These are phyloP conservation scores for Leptinotarsa peninsularis DNA, from an alignment of 2,888 invertebrate species.

Conservation along the genomic window DNA sequence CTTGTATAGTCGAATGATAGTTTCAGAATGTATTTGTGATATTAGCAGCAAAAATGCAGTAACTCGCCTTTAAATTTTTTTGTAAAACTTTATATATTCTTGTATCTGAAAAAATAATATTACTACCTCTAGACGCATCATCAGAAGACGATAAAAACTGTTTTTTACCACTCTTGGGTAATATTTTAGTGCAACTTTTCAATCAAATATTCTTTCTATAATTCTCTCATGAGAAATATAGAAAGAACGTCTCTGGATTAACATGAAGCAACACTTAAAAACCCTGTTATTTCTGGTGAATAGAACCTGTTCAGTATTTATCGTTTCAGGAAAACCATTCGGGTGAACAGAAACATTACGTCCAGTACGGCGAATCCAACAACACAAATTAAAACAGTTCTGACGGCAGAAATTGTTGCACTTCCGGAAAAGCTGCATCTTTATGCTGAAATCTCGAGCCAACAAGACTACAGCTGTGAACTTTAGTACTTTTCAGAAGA, in stretches of 20 bases:
- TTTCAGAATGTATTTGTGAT: too few relatives aligned
- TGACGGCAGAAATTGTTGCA: constrained; percentile 24
- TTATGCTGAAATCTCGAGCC: constrained; percentile 19
- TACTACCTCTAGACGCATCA: too few relatives aligned
- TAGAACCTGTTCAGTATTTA: constrained; percentile 15
- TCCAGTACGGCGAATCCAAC: constrained; percentile 3
- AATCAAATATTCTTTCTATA: too few relatives aligned
- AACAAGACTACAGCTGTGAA: constrained; percentile 20
- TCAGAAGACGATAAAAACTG: too few relatives aligned
- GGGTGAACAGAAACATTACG: constrained; percentile 10
- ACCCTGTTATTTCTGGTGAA: background rate
- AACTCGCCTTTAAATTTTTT: too few relatives aligned
- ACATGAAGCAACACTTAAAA: background rate
- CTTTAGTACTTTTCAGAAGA: constrained; percentile 4
- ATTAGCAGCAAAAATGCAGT: too few relatives aligned
- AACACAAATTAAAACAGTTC: constrained; percentile 20
- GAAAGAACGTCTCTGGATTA: background rate
- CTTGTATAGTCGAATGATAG: too few relatives aligned
- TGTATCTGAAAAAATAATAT: too few relatives aligned
- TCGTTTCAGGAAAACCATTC: constrained; percentile 23
- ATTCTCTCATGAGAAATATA: background rate
- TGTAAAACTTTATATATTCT: too few relatives aligned
- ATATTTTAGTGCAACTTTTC: too few relatives aligned
- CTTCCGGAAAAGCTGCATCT: constrained; percentile 5
- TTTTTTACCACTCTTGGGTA: too few relatives aligned